Evolutionary conservation across 2,888 invertebrate genomes (phyloP), one percentile per base, ranked within the genome.

Genomic region (Augochlorella aurata): DNA sequence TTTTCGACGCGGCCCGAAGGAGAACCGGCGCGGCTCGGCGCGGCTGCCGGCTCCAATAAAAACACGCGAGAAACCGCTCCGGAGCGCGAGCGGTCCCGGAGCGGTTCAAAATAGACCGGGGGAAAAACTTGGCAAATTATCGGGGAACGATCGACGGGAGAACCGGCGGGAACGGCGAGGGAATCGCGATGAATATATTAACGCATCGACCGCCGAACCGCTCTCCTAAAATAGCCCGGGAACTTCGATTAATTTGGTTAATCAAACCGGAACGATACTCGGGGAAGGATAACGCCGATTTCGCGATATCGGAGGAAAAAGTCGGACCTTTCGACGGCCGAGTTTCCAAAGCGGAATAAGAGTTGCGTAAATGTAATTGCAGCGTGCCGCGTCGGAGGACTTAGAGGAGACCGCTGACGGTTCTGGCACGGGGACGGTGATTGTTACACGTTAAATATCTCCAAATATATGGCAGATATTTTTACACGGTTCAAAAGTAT

Each of bases 1-100:
- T 61, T 61, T 61, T 29, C 47, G 47, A 38, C 49, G 73, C 16
- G 70, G 21, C 54, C 21, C 29, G 21, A 67, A 47, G 38, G 38
- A 38, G 38, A 5, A 38, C 38, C 38, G 38, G 5, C 38, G 38
- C 38, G 38, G 38, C 38, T 38, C 38, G 38, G 38, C 38, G 38
- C 38, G 38, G 38, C 21, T 16, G 21, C 24, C 18, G 18, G 61
- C 29, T 47, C 29, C 47, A n/a, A 61, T 47, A 49, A 58, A 72
- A 61, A 58, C 45, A 71, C n/a, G 54, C 21, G 12, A 38, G 38
- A 38, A 54, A 21, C 21, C 21, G 21, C 5, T 54, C 14, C 54
- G 21, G 2, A 21, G 21, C 14, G 21, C 21, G 54, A 54, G 21
- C 54, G 54, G 14, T 21, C 54, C 5, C 54, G 54, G 54, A 14